Evolutionary conservation across 2,888 invertebrate genomes (phyloP).

Genomic region (Tanypteryx hageni): DNA sequence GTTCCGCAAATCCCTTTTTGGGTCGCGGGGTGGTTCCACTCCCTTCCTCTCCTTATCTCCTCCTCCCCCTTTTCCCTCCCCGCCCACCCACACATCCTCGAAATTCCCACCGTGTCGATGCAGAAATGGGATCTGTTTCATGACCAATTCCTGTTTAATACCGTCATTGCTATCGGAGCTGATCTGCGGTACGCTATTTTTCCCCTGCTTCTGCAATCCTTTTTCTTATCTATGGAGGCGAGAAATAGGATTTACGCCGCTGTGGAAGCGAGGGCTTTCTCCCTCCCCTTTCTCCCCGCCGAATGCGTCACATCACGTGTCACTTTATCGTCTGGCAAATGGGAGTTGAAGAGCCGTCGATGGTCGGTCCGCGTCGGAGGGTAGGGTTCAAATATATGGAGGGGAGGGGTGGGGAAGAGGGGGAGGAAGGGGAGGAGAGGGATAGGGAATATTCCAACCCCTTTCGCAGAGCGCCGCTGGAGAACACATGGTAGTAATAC

Average conservation of each 20-base stretch:
- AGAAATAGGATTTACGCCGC: constrained; percentile 18
- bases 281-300: not conserved
- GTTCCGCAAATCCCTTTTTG: too few relatives aligned
- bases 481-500: constrained; percentile 23
- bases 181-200: not conserved
- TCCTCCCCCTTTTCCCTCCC: not conserved
- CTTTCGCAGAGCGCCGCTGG: not conserved
- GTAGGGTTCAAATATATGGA: too few relatives aligned
- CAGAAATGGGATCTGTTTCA: not conserved
- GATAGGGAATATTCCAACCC: not conserved
- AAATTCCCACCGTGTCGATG: not conserved
- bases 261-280: constrained; percentile 16
- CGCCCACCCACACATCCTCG: not conserved
- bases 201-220: not conserved
- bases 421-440: not conserved
- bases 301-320: constrained; percentile 3
- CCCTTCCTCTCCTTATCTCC: not conserved
- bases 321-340: constrained; percentile 54
- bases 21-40: too few relatives aligned
- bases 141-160: constrained; percentile 46
- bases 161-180: constrained; percentile 12
- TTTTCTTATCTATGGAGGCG: not conserved
- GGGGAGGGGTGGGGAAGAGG: not conserved
- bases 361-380: not conserved
- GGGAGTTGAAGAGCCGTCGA: constrained; percentile 45